Evolutionary conservation across 2,113 vertebrate genomes (phyloP).

Genomic region (Proterorhinus semilunaris): DNA sequence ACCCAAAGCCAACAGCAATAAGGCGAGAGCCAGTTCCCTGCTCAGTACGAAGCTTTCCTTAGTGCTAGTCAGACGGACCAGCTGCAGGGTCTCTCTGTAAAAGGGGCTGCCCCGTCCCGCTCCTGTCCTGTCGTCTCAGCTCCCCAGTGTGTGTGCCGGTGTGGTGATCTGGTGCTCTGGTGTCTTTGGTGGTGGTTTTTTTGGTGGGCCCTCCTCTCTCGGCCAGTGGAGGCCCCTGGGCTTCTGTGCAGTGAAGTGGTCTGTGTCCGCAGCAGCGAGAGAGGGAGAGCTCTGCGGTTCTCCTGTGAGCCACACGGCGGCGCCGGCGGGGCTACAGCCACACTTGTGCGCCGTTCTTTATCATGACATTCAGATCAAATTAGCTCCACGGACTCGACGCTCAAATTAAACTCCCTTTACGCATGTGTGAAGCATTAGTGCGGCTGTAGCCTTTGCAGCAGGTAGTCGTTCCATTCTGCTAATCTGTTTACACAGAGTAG

Average conservation of each 20-base stretch:
- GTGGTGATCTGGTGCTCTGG: conserved; percentile 72
- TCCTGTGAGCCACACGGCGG: conserved; percentile 73
- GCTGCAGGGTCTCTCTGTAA: background rate
- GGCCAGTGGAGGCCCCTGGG: conserved; percentile 64
- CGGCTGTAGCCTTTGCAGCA: background rate
- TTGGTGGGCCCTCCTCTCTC: conserved; percentile 71
- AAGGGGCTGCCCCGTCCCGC: conserved; percentile 1
- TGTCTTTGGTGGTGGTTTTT: conserved; percentile 56
- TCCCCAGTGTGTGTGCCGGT: conserved; percentile 73
- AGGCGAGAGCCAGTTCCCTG: too few relatives aligned
- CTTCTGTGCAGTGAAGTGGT: conserved; percentile 70
- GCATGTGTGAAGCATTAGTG: background rate
- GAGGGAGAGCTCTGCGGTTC: conserved; percentile 73
- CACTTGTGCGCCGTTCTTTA: background rate
- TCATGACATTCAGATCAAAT: background rate
- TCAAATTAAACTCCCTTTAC: background rate
- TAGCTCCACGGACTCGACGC: background rate
- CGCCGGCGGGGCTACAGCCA: background rate
- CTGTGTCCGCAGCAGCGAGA: conserved; percentile 67
- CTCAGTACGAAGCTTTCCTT: too few relatives aligned
- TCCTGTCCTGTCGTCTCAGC: conserved; percentile 13
- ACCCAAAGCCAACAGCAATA: too few relatives aligned
- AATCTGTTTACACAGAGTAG: too few relatives aligned
- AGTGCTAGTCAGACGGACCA: too few relatives aligned
- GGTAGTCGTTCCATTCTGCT: background rate